Evolutionary conservation across 2,113 vertebrate species (phyloP).

Genomic region (Galeopterus variegatus): DNA sequence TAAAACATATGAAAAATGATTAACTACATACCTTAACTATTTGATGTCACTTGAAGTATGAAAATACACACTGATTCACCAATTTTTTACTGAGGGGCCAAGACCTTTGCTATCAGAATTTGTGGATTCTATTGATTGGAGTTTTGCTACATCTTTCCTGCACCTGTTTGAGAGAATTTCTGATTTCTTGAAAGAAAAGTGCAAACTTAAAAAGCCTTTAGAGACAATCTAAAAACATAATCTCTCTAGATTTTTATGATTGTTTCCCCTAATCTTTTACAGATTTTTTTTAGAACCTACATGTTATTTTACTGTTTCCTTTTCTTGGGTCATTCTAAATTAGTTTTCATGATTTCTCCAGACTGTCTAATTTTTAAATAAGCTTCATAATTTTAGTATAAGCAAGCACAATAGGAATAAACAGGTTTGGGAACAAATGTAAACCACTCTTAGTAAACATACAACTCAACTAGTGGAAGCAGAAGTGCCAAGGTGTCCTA

Average conservation of each 20-base stretch:
- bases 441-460: not conserved
- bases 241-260: not conserved
- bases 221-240: not conserved
- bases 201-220: not conserved
- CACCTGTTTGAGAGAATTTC: not conserved
- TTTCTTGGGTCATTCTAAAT: not conserved
- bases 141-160: not conserved
- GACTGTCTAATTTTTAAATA: conserved; percentile 10
- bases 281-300: too few relatives aligned
- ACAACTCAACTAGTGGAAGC: not conserved
- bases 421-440: not conserved
- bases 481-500: not conserved
- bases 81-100: not conserved
- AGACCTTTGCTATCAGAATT: not conserved
- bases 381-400: not conserved
- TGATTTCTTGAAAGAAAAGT: not conserved
- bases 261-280: not conserved
- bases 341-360: conserved; percentile 23
- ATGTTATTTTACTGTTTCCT: conserved; percentile 13
- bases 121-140: not conserved
- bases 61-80: not conserved
- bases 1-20: not conserved
- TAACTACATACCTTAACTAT: not conserved
- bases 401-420: not conserved
- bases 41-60: not conserved